Percentiles rank a stretch among this genome's conserved stretches.
These are phyloP conservation scores for Falco peregrinus DNA, from an alignment of 2,797 vertebrate species.

Conservation along the genomic window DNA sequence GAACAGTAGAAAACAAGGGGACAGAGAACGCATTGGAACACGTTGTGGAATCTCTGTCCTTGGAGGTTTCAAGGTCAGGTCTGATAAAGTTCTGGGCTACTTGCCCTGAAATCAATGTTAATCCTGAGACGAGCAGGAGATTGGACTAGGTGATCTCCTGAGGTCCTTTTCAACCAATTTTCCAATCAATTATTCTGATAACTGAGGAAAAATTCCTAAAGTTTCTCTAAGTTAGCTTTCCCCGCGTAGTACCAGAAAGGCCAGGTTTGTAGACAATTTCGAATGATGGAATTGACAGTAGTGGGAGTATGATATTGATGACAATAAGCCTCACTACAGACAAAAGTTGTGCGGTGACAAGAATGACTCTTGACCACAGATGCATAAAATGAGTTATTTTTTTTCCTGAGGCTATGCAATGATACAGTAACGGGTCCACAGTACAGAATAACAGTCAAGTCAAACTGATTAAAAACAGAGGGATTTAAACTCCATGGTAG, in stretches of 20 bases:
- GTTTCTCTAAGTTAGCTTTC: not conserved
- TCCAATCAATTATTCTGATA: not conserved
- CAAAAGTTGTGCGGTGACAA: not conserved
- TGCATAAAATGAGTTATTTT: accelerated
- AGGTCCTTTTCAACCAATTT: not conserved
- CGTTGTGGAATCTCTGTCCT: not conserved
- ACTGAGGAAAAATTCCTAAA: not conserved
- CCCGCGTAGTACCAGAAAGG: not conserved
- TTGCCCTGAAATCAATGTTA: not conserved
- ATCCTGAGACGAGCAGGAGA: not conserved
- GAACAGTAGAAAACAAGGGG: not conserved
- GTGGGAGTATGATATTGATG: not conserved
- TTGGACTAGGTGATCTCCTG: not conserved
- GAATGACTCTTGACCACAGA: not conserved
- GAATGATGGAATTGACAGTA: not conserved
- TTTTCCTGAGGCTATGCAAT: not conserved
- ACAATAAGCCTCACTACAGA: not conserved
- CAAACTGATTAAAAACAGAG: not conserved
- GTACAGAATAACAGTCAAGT: not conserved
- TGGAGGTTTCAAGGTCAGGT: not conserved
- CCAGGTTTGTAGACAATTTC: not conserved
- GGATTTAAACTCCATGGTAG: not conserved
- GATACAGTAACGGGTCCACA: not conserved
- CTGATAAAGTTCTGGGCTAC: not conserved
- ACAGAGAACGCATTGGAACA: not conserved